A percentile compares a stretch with the other conserved stretches of the same genome.
These are phyloP conservation scores for Osmerus mordax DNA, from an alignment of 2,113 vertebrate species.

Conservation along the genomic window DNA sequence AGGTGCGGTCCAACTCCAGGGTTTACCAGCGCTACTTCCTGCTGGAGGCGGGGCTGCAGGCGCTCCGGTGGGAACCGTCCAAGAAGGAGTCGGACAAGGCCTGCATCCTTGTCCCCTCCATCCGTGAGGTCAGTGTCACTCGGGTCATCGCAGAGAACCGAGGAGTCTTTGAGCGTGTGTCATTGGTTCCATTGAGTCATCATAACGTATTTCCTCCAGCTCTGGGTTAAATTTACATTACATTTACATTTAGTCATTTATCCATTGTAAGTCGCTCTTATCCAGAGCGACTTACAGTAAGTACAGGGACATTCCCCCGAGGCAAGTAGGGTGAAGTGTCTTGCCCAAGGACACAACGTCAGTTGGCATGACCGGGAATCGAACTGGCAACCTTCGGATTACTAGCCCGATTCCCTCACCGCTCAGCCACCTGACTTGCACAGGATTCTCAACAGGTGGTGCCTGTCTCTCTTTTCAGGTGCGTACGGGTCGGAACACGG, in stretches of 20 bases:
- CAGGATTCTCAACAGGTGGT: neutral
- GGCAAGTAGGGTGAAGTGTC: no score
- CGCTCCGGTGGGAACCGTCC: constrained; percentile 90
- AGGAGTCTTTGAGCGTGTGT: neutral
- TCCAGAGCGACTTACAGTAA: no score
- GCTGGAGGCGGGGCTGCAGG: constrained; percentile 88
- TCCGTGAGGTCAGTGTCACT: constrained; percentile 80
- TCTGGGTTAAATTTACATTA: no score
- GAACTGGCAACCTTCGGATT: no score
- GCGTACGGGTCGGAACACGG: constrained; percentile 91
- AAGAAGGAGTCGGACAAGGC: constrained; percentile 96
- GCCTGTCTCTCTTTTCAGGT: constrained; percentile 46
- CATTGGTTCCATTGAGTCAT: neutral
- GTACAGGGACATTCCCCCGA: no score
- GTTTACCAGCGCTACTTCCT: constrained; percentile 90
- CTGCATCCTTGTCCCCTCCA: constrained; percentile 82
- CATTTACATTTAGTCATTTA: no score
- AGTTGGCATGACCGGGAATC: no score
- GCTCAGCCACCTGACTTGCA: no score
- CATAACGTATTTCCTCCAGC: neutral
- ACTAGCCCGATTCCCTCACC: no score
- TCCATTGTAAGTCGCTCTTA: no score
- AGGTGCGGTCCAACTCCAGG: constrained; percentile 87
- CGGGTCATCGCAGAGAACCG: no score
- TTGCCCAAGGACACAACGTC: no score